phyloP scores from a whole-genome alignment of 2,797 vertebrate species.

The Poecilia wingei region DNA sequence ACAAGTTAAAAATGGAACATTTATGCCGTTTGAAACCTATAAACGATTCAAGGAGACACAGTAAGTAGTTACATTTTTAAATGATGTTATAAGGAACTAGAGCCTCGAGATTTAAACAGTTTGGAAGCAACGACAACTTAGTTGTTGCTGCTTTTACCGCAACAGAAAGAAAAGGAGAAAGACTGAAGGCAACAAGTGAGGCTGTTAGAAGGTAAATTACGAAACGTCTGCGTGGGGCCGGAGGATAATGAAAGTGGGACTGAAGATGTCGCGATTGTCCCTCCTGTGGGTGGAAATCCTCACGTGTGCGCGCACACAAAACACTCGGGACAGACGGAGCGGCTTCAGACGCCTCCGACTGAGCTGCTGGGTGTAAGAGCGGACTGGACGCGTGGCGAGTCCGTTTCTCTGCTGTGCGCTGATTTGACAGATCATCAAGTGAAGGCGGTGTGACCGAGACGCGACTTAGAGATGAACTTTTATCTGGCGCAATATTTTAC shows the following conservation, averaged over 20 bases:
- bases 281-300: slow-evolving; percentile 84
- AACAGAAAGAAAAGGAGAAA: not conserved
- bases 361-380: slow-evolving; percentile 48
- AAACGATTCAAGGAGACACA: too few relatives aligned
- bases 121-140: not conserved
- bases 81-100: not conserved
- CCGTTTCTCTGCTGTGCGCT: not conserved
- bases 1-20: not conserved
- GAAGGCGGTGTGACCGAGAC: not conserved
- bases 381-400: slow-evolving; percentile 6
- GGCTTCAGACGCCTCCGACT: slow-evolving; percentile 14
- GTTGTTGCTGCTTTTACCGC: not conserved
- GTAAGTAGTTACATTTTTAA: not conserved
- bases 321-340: slow-evolving; percentile 35
- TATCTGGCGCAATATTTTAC: not conserved
- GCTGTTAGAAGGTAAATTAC: not conserved
- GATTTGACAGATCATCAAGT: not conserved
- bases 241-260: not conserved
- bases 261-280: slow-evolving; percentile 69
- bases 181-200: not conserved
- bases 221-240: too few relatives aligned
- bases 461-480: not conserved
- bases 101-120: not conserved
- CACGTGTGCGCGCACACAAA: slow-evolving; percentile 82
- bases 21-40: not conserved